Percentiles rank a stretch among this genome's conserved stretches.
Conservation (phyloP, 1,140 invertebrate genomes). For the Probaryconus sp. region DNA sequence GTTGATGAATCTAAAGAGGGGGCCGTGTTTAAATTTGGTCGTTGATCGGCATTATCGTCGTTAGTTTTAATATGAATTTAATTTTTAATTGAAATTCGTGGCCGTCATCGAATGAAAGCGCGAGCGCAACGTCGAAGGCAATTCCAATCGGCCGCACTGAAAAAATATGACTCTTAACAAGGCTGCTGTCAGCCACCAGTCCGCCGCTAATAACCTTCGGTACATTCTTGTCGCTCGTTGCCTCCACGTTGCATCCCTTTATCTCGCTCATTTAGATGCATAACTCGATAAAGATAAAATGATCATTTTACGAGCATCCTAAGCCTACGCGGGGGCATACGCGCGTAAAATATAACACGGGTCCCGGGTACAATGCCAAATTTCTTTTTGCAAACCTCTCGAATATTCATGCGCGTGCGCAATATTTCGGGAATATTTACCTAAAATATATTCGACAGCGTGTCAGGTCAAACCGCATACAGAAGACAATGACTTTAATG, state of each 20-base stretch:
- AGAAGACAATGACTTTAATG: conserved; percentile 38
- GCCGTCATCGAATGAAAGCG: conserved; percentile 14
- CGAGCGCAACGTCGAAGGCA: conserved; percentile 15
- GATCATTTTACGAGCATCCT: conserved; percentile 70
- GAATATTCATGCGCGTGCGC: background rate
- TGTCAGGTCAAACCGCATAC: conserved; percentile 16
- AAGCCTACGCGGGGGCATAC: conserved; percentile 52
- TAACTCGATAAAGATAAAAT: conserved; percentile 76
- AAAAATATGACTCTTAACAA: conserved; percentile 66
- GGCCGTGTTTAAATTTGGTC: no score
- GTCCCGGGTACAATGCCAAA: conserved; percentile 34
- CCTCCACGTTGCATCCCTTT: conserved; percentile 53
- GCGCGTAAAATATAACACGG: conserved; percentile 32
- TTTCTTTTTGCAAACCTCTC: conserved; percentile 14
- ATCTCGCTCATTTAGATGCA: conserved; percentile 76
- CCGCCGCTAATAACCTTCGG: conserved; percentile 73
- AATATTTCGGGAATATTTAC: conserved; percentile 16
- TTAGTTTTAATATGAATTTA: conserved; percentile 16
- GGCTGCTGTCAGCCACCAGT: conserved; percentile 66
- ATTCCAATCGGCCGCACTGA: conserved; percentile 26
- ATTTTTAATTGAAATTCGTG: conserved; percentile 49
- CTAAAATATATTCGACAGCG: conserved; percentile 24
- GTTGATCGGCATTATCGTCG: conserved; percentile 38
- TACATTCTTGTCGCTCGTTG: conserved; percentile 68
- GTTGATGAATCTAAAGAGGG: no score